Evolutionary conservation across 2,797 vertebrate genomes (phyloP).

Genomic region (Harpagifer antarcticus): DNA sequence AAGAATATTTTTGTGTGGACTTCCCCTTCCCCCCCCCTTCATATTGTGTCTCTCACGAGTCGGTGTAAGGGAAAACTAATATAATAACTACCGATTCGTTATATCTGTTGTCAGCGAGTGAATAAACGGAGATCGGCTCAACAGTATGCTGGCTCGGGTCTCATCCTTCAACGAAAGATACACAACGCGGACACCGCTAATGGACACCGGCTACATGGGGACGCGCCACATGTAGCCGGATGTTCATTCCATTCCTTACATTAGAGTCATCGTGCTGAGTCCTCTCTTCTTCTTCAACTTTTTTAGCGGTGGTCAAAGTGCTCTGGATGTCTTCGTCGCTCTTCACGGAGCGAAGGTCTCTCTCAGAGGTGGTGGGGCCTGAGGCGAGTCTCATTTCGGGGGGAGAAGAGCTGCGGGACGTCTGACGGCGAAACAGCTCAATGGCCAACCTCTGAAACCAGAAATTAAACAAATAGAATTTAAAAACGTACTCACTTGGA

Average conservation of each 20-base stretch:
- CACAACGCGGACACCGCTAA: no score
- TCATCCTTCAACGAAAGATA: no score
- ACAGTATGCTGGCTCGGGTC: no score
- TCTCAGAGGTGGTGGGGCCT: conserved; percentile 88
- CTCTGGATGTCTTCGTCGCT: conserved; percentile 84
- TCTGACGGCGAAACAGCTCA: conserved; percentile 94
- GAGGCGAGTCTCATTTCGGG: conserved; percentile 89
- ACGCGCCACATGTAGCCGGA: no score
- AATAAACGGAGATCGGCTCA: no score
- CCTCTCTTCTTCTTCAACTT: conserved; percentile 87
- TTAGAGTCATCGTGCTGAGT: conserved; percentile 94
- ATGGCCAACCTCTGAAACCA: conserved; percentile 91
- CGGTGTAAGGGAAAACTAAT: no score
- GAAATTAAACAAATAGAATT: neutral
- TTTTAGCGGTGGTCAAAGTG: conserved; percentile 80
- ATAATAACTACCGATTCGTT: no score
- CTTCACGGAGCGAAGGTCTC: conserved; percentile 86
- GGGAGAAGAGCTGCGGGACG: conserved; percentile 93
- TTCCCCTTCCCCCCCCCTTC: no score
- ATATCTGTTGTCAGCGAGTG: no score
- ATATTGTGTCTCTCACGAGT: no score
- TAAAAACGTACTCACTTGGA: neutral
- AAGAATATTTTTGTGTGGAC: no score
- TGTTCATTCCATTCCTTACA: conserved; percentile 78
- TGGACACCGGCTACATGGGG: no score